phyloP scores from a whole-genome alignment of 1,140 invertebrate species.

The Brachionus rubens region DNA sequence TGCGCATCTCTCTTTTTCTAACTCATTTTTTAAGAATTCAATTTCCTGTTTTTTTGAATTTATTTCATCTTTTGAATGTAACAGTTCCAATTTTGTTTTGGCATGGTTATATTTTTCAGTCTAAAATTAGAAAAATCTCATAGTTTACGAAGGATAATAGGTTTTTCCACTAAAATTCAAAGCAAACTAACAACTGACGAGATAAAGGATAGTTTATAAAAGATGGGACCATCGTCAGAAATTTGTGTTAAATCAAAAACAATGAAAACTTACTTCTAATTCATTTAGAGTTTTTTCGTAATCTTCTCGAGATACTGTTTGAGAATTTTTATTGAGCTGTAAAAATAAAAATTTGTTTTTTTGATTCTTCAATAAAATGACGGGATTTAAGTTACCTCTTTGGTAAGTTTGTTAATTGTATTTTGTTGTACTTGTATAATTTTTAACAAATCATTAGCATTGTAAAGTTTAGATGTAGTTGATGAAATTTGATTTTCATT shows the following conservation, averaged over 20 bases:
- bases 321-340: constrained; percentile 3
- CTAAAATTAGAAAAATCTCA: neutral
- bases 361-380: too few species aligned
- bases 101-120: constrained; percentile 24
- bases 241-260: neutral
- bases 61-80: neutral
- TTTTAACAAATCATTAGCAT: constrained; percentile 9
- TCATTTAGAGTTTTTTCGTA: constrained; percentile 30
- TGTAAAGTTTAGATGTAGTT: neutral
- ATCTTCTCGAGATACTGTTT: neutral
- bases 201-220: neutral
- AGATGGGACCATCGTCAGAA: neutral
- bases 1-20: constrained; percentile 27
- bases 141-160: too few species aligned
- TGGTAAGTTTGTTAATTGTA: constrained; percentile 9
- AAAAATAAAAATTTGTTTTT: too few species aligned
- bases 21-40: constrained; percentile 32
- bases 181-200: neutral
- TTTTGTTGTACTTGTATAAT: constrained; percentile 12
- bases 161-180: too few species aligned
- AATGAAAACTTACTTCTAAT: neutral
- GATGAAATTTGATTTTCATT: neutral
- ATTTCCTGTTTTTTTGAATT: constrained; percentile 10
- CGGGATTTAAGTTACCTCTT: constrained; percentile 23
- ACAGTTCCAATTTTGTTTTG: constrained; percentile 31